Evolutionary conservation across 1,140 invertebrate genomes (phyloP), one percentile per base, ranked within the genome.

Genomic region (Orchesella cincta): DNA sequence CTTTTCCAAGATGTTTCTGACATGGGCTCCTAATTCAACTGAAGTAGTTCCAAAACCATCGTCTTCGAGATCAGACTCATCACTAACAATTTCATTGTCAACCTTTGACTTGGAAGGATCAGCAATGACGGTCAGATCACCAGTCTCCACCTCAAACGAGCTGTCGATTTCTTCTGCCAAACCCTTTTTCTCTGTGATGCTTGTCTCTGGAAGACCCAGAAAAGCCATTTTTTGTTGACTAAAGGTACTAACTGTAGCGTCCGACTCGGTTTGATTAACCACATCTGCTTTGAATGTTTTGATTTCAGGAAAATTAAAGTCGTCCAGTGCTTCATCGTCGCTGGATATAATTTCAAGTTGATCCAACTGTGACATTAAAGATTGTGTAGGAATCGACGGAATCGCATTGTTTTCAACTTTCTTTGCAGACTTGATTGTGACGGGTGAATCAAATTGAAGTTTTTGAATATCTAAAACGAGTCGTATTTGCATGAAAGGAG

Each of bases 281-380:
- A 8, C 18, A 8, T 46, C 39, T 8, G 39, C 5, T 18, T 20
- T 20, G 39, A 20, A 46, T 46, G 39, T 46, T 46, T 46, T 20
- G 20, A 46, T 46, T 46, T 20, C 39, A 8, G 54, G 54, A 62
- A 8, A 14, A 28, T 67, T 67, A 14, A 14, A 8, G 8, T 67
- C 62, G 23, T 67, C 62, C 2, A 5, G 3, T 18, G 39, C 8
- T 46, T 67, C 62, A 5, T 67, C 62, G 31, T 67, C 62, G 29
- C 62, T 67, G 31, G 26, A 2, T 2, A 67, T 5, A 23, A 67
- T 31, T 12, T 5, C 8, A 1, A 67, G 31, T 29, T 67, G 62
- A 31, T 67, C n/a, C 31, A 67, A 67, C 5, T 23, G 26, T 1
- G 62, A 67, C 62, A 67, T 67, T 67, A 67, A 31, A 14, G 62